Evolutionary conservation across 2,113 vertebrate genomes (phyloP), one percentile per base, ranked within the genome.

Genomic region (Bothrops jararaca): DNA sequence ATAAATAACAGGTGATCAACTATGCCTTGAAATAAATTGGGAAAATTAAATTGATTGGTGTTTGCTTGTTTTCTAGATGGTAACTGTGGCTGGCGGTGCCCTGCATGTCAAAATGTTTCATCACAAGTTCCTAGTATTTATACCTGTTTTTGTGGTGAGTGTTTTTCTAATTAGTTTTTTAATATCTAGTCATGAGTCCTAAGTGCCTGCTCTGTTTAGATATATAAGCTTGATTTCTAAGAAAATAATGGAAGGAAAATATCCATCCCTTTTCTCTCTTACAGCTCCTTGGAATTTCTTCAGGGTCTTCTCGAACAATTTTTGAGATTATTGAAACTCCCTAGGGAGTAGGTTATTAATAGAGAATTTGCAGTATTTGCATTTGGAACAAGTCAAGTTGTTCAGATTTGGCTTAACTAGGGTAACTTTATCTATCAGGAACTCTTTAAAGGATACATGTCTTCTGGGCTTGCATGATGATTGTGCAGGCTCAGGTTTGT

Each of bases 141-240:
- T 89, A 98, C 97, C 94, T 99, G 99, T 97, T 99, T 99, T 96
- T 99, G 99, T 98, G 98, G 99, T 99, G 96, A 98, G 98, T 97
- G 89, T 90, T 53, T 86, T 42, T 45, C 88, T 20, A 1, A 11
- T 58, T 39, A 12, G 13, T 10, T n/a, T 89, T 58, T 85, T 60
- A 42, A 74, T 15, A 80, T 0, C 5, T 39, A 80, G 15, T 20
- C 69, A 39, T 7, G n/a, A 5, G 12, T 74, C 69, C 8, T 74
- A 39, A 39, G 34, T 39, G n/a, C 69, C 9, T 34, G 42, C 48
- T 91, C 24, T 23, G 9, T 91, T 86, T 58, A 90, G 57, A 48
- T 18, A 57, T 29, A 45, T 57, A 15, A 50, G 15, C 39, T 69
- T 89, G 88, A 4, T 42, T 57, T n/a, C 11, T 23, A 57, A 88